A percentile compares a stretch with the other conserved stretches of the same genome.
Conservation (phyloP, 2,888 invertebrate species). For the Acanthosepion esculentum region DNA sequence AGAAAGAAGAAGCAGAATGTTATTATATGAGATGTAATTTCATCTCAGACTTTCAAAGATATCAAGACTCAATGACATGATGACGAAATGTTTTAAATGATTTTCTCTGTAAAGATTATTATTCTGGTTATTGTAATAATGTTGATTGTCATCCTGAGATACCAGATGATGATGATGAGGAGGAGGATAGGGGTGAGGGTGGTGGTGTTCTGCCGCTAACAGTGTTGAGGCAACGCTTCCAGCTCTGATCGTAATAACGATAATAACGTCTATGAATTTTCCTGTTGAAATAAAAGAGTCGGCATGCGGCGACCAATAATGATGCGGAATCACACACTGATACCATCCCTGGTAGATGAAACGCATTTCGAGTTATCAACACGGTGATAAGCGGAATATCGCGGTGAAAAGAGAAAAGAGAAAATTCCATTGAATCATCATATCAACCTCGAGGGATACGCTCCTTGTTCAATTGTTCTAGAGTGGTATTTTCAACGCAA, state of each 20-base stretch:
- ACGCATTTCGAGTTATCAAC: background rate
- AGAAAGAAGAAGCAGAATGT: no score
- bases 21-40: no score
- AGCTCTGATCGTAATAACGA: background rate
- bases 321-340: background rate
- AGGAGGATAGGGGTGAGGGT: no score
- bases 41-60: no score
- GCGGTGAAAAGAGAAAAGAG: background rate
- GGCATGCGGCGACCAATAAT: background rate
- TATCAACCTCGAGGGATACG: background rate
- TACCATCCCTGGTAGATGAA: background rate
- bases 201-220: background rate
- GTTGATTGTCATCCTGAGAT: background rate
- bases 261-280: background rate
- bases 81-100: no score
- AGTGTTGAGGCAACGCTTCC: background rate
- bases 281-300: background rate
- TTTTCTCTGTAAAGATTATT: no score
- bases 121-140: background rate
- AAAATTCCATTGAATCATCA: background rate
- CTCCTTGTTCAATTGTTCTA: background rate
- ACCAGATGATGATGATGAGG: background rate
- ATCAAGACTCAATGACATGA: background rate
- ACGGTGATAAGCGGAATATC: background rate
- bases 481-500: background rate